phyloP scores from a whole-genome alignment of 2,113 vertebrate genomes.

The Catagonus wagneri region DNA sequence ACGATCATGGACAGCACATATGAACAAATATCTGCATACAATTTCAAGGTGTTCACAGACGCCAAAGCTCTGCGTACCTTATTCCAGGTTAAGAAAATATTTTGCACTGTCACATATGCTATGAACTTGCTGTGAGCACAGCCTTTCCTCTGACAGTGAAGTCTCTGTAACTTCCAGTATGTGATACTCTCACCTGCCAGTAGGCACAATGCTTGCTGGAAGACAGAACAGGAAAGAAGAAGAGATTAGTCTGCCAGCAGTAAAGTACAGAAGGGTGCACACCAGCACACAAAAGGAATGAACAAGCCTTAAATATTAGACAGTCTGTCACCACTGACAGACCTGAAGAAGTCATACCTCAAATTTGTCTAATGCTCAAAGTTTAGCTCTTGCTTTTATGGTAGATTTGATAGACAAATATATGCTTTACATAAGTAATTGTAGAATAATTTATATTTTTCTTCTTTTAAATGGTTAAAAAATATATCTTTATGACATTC shows the following conservation, averaged over 20 bases:
- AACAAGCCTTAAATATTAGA: neutral
- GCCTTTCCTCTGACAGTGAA: neutral
- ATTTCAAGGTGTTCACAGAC: conserved; percentile 15
- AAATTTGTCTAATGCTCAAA: conserved; percentile 42
- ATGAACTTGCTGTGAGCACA: neutral
- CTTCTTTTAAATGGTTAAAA: conserved; percentile 54
- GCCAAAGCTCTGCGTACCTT: neutral
- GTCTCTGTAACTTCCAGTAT: conserved; percentile 8
- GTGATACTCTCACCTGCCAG: neutral
- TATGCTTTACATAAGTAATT: conserved; percentile 41
- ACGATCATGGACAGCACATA: neutral
- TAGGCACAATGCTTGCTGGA: neutral
- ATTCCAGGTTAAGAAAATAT: neutral
- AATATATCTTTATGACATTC: conserved; percentile 57
- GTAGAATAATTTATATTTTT: conserved; percentile 46
- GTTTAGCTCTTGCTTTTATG: conserved; percentile 59
- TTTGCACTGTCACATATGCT: neutral
- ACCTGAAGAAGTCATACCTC: conserved; percentile 2
- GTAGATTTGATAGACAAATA: conserved; percentile 20
- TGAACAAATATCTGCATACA: conserved; percentile 19
- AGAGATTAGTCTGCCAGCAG: conserved; percentile 7
- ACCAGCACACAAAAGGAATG: neutral
- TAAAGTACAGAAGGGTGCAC: neutral
- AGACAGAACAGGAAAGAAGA: neutral
- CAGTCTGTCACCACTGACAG: neutral